Evolutionary conservation across 1,140 invertebrate species (phyloP).

Genomic region (Drepana arcuata): DNA sequence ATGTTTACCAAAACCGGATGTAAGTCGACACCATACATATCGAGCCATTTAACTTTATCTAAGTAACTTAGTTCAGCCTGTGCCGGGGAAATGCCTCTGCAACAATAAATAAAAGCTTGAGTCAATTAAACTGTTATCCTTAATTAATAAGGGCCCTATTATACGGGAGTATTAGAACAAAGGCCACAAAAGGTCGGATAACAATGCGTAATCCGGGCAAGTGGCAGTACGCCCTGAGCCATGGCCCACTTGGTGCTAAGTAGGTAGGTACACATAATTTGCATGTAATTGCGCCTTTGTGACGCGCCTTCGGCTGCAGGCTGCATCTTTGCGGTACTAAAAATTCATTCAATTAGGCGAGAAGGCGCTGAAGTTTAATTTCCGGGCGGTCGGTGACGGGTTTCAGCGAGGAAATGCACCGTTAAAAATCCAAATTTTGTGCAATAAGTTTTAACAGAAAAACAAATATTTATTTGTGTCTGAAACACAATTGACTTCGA

Average conservation of each 20-base stretch:
- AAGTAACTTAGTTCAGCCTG: slow-evolving; percentile 90
- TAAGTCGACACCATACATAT: slow-evolving; percentile 98
- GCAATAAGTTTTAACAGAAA: too few species aligned
- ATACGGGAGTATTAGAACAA: slow-evolving; percentile 12
- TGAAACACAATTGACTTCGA: too few species aligned
- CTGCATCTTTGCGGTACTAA: slow-evolving; percentile 58
- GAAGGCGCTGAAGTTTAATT: slow-evolving; percentile 49
- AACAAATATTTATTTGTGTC: too few species aligned
- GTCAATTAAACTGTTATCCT: slow-evolving; percentile 31
- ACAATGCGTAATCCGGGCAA: slow-evolving; percentile 33
- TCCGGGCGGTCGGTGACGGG: slow-evolving; percentile 27
- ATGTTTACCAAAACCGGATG: slow-evolving; percentile 76
- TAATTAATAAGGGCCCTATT: slow-evolving; percentile 32
- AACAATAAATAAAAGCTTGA: slow-evolving; percentile 23
- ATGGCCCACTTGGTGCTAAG: slow-evolving; percentile 30
- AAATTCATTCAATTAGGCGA: slow-evolving; percentile 62
- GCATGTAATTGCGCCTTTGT: slow-evolving; percentile 64
- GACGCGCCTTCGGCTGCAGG: slow-evolving; percentile 31
- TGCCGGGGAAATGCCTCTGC: slow-evolving; percentile 74
- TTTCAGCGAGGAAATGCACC: slow-evolving; percentile 30
- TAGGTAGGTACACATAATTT: slow-evolving; percentile 57
- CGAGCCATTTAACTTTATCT: slow-evolving; percentile 95
- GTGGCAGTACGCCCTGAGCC: slow-evolving; percentile 12
- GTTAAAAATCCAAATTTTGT: slow-evolving; percentile 39
- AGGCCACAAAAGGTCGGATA: slow-evolving; percentile 27